Conservation (phyloP, 2,888 invertebrate genomes). For the Hirtodrosophila histrioides region DNA sequence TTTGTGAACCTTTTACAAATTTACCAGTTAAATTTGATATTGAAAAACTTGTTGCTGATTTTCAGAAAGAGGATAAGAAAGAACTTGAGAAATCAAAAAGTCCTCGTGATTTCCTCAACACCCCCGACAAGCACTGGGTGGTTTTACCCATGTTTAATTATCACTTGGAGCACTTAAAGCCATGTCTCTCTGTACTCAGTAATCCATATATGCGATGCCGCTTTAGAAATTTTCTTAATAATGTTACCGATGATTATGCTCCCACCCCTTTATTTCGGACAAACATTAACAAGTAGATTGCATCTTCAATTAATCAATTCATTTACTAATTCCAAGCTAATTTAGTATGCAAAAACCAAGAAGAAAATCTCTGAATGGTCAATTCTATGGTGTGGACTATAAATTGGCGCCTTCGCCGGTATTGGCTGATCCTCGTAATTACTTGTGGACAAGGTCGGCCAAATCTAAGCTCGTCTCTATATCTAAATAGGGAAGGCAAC, state of each 20-base stretch:
- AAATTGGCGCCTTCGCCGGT: slow-evolving; percentile 75
- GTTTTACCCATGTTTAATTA: slow-evolving; percentile 69
- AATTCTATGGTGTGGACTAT: slow-evolving; percentile 73
- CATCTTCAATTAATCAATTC: not conserved
- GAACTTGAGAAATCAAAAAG: slow-evolving; percentile 22
- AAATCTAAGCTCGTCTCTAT: too few species aligned
- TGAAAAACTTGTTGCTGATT: slow-evolving; percentile 50
- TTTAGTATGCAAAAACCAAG: slow-evolving; percentile 57
- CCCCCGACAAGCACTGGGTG: slow-evolving; percentile 55
- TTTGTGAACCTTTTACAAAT: slow-evolving; percentile 59
- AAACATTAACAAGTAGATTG: slow-evolving; percentile 31
- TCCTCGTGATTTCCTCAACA: slow-evolving; percentile 52
- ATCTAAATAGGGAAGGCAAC: too few species aligned
- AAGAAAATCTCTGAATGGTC: slow-evolving; percentile 69
- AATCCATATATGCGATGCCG: slow-evolving; percentile 52
- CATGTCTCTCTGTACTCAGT: slow-evolving; percentile 52
- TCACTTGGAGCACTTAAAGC: slow-evolving; percentile 59
- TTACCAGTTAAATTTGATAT: slow-evolving; percentile 55
- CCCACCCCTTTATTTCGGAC: slow-evolving; percentile 24
- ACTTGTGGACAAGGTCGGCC: too few species aligned
- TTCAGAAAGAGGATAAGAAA: slow-evolving; percentile 41
- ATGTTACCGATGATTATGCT: slow-evolving; percentile 52
- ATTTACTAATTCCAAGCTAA: not conserved
- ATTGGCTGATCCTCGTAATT: slow-evolving; percentile 45
- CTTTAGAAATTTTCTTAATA: slow-evolving; percentile 43